phyloP scores from a whole-genome alignment of 2,797 vertebrate species.

The Rhadinocentrus ornatus region DNA sequence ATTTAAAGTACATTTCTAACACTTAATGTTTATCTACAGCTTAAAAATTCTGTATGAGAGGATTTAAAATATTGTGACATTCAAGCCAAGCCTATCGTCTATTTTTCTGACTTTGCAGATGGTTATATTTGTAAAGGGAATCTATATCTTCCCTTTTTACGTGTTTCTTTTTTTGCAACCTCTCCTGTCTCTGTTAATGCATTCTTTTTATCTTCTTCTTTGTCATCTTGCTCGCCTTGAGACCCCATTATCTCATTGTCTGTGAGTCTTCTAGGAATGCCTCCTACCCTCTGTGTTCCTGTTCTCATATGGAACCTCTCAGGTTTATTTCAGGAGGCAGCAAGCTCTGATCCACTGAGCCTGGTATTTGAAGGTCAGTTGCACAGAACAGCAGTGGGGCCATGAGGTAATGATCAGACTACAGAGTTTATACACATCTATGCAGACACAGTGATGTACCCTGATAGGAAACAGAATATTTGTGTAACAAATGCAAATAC shows the following conservation, averaged over 20 bases:
- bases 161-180: constrained; percentile 7
- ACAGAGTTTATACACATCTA: constrained; percentile 17
- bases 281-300: constrained; percentile 25
- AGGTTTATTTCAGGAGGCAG: constrained; percentile 49
- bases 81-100: not conserved
- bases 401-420: constrained; percentile 23
- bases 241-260: constrained; percentile 40
- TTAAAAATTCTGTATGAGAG: not conserved
- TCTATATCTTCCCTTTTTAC: not conserved
- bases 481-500: not conserved
- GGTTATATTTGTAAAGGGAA: not conserved
- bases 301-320: constrained; percentile 49
- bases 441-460: not conserved
- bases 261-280: constrained; percentile 16
- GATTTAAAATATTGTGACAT: not conserved
- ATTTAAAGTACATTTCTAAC: not conserved
- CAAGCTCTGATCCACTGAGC: constrained; percentile 39
- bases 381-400: constrained; percentile 17
- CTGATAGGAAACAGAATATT: not conserved
- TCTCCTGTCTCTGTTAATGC: not conserved
- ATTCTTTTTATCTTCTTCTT: not conserved
- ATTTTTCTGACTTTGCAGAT: constrained; percentile 1
- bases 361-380: constrained; percentile 71
- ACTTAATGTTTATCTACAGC: not conserved
- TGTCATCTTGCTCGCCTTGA: constrained; percentile 19